Conservation (phyloP, 2,113 vertebrate species). For the Turdus rufiventris region DNA sequence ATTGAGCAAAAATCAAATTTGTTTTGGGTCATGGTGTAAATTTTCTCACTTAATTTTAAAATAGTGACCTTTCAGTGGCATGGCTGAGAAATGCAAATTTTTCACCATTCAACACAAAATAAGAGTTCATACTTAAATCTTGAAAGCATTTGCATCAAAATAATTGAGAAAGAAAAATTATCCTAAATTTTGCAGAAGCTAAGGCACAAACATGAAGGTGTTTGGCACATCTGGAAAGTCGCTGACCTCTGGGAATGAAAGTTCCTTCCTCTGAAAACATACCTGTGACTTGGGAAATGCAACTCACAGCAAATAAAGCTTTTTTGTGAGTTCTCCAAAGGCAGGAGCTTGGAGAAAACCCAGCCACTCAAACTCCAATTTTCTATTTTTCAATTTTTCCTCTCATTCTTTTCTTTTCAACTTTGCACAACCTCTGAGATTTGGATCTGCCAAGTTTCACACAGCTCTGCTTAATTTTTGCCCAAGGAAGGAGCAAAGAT, state of each 20-base stretch:
- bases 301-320: not conserved
- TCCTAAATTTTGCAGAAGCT: not conserved
- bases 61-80: not conserved
- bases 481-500: not conserved
- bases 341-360: not conserved
- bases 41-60: not conserved
- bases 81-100: not conserved
- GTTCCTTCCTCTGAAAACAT: not conserved
- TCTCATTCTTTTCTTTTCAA: not conserved
- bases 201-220: not conserved
- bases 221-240: not conserved
- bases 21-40: not conserved
- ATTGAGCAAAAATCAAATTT: not conserved
- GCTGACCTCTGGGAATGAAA: not conserved
- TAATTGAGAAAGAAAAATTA: not conserved
- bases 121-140: not conserved
- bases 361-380: not conserved
- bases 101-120: not conserved
- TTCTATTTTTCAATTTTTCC: not conserved
- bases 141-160: not conserved
- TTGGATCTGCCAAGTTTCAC: not conserved
- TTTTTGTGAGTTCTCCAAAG: not conserved
- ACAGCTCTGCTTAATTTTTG: not conserved
- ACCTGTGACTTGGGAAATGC: not conserved
- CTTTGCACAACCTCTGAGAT: not conserved